Percentiles rank a stretch among this genome's conserved stretches.
phyloP scores from a whole-genome alignment of 2,113 vertebrate genomes.

The Aplodontia rufa region DNA sequence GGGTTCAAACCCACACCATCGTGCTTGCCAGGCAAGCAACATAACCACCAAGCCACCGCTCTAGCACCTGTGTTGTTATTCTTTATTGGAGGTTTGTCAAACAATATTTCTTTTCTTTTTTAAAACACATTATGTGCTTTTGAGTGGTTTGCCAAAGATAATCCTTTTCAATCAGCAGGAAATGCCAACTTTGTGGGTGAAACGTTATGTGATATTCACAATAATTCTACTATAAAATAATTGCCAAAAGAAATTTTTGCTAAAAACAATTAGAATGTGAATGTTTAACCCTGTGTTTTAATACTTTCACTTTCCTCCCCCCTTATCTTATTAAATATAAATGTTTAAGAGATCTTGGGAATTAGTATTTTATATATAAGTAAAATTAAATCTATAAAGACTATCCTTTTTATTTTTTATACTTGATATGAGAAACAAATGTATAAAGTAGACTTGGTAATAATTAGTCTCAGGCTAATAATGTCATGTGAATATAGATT shows the following conservation, averaged over 20 bases:
- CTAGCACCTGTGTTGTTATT: not conserved
- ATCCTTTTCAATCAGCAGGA: not conserved
- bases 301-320: not conserved
- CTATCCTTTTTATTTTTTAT: not conserved
- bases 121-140: not conserved
- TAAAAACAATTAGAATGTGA: not conserved
- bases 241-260: not conserved
- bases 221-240: not conserved
- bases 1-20: too few species aligned
- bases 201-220: not conserved
- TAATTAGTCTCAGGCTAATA: not conserved
- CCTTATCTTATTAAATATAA: not conserved
- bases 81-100: not conserved
- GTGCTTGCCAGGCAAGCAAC: too few species aligned
- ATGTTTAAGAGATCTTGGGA: not conserved
- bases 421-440: not conserved
- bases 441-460: not conserved
- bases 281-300: not conserved
- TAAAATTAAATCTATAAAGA: not conserved
- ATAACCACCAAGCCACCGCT: too few species aligned
- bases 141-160: not conserved
- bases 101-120: not conserved
- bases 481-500: not conserved
- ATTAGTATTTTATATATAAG: not conserved
- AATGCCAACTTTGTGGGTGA: not conserved